Base-by-base conservation (phyloP, 2,113 vertebrate genomes). In the Gavialis gangeticus region DNA sequence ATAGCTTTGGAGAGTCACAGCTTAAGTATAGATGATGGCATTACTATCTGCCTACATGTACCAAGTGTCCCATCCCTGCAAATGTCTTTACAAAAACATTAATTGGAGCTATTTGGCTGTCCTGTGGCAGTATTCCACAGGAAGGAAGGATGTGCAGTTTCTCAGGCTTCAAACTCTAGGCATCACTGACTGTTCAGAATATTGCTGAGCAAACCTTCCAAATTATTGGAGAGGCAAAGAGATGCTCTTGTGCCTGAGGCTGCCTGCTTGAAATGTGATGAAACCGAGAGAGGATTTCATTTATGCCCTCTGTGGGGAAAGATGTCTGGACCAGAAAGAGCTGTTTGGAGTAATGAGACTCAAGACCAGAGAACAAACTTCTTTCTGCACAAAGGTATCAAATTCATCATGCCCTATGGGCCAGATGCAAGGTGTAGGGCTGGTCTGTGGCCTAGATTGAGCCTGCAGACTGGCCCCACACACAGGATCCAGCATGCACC, bases 1-100 rank as follows among this genome's bases (percentile, higher is more conserved):
- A 18, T 19, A 24, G 82, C 63, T 96, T 93, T 97, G 96, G 92
- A 94, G 80, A 95, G 82, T 89, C 84, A 22, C 91, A 95, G 17
- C 86, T 94, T 86, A 94, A 94, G 73, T 2, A 0, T 62, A 95
- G 87, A 60, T 94, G 95, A 96, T 95, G 94, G 91, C 66, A 11
- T 60, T 82, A 37, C 88, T 94, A 71, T 95, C 1, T 2, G 64
- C 30, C 60, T 86, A 46, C 59, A 14, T 1, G 0, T 82, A 84
- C 57, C 2, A 6, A 94, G 90, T 87, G 63, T 46, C 16, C 63
- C 8, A 21, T 89, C 73, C 58, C 69, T 92, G 54, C 80, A 46
- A 46, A 46, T 87, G 80, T 85, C 91, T 18, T 89, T 75, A 86
- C 46, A 94, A 95, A 30, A 90, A 75, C 62, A 55, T 87, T 57